Conservation (phyloP, 2,797 vertebrate genomes). For the Otus scops region DNA sequence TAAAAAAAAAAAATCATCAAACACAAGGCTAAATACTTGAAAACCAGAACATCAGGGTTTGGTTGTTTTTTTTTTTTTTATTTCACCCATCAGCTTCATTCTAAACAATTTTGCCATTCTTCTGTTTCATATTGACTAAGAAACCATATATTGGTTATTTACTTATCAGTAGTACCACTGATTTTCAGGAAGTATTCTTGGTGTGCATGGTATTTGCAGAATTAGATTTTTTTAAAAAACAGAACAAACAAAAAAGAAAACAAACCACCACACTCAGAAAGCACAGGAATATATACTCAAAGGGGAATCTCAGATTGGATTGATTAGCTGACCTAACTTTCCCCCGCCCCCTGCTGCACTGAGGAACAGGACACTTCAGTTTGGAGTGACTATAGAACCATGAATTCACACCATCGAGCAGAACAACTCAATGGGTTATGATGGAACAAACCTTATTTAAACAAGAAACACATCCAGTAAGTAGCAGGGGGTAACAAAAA, state of each 20-base stretch:
- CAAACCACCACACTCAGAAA: not conserved
- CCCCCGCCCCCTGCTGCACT: too few species aligned
- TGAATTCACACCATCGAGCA: not conserved
- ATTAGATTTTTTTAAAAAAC: not conserved
- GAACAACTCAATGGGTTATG: not conserved
- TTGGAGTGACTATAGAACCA: not conserved
- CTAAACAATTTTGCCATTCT: not conserved
- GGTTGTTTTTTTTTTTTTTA: not conserved
- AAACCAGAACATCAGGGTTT: not conserved
- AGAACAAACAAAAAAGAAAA: not conserved
- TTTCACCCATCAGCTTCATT: not conserved
- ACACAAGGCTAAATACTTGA: not conserved
- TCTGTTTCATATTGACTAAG: not conserved
- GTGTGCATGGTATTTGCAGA: not conserved
- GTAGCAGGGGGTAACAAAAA: not conserved
- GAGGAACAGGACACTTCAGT: not conserved
- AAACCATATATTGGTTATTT: not conserved
- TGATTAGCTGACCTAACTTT: not conserved
- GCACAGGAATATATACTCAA: not conserved
- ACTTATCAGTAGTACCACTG: not conserved
- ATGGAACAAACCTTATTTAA: not conserved
- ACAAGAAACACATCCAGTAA: rapidly evolving
- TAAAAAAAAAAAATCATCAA: not conserved
- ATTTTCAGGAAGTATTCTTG: not conserved
- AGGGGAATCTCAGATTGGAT: not conserved